These are phyloP conservation scores for Camptogramma bilineatum DNA, from an alignment of 2,888 invertebrate species.

Conservation along the genomic window DNA sequence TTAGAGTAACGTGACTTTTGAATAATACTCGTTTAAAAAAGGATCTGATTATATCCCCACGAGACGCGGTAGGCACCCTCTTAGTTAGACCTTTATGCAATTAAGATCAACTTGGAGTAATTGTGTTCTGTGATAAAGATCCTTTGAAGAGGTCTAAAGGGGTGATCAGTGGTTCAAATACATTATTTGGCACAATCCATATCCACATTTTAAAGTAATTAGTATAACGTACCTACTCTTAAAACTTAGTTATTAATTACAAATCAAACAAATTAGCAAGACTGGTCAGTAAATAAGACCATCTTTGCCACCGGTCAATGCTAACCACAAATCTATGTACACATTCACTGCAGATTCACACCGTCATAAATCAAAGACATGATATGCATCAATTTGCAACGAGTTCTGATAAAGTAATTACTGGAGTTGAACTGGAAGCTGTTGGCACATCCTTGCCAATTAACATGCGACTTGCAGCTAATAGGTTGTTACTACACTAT, in stretches of 20 bases:
- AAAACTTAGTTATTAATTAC: too few species aligned
- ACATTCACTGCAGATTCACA: conserved; percentile 15
- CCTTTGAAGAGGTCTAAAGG: not conserved
- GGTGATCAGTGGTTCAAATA: too few species aligned
- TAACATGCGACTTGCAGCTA: not conserved
- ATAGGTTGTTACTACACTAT: not conserved
- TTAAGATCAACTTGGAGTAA: too few species aligned
- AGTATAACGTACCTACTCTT: too few species aligned
- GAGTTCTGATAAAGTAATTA: conserved; percentile 32
- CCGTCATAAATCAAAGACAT: conserved; percentile 36
- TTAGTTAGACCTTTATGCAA: too few species aligned
- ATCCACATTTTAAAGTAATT: too few species aligned
- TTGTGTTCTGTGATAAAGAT: too few species aligned
- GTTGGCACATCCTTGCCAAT: conserved; percentile 15
- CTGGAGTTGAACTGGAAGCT: conserved; percentile 26
- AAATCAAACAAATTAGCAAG: not conserved
- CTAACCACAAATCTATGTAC: conserved; percentile 25
- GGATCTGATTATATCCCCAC: too few species aligned
- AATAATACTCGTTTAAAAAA: too few species aligned
- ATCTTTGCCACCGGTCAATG: conserved; percentile 28
- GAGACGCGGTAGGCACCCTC: too few species aligned
- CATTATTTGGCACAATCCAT: not conserved
- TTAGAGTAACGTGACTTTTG: too few species aligned
- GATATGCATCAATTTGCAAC: conserved; percentile 27
- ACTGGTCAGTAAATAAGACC: not conserved